A percentile compares a stretch with the other conserved stretches of the same genome.
Evolutionary conservation across 2,888 invertebrate species (phyloP).

Genomic region (Ectemnius cavifrons): DNA sequence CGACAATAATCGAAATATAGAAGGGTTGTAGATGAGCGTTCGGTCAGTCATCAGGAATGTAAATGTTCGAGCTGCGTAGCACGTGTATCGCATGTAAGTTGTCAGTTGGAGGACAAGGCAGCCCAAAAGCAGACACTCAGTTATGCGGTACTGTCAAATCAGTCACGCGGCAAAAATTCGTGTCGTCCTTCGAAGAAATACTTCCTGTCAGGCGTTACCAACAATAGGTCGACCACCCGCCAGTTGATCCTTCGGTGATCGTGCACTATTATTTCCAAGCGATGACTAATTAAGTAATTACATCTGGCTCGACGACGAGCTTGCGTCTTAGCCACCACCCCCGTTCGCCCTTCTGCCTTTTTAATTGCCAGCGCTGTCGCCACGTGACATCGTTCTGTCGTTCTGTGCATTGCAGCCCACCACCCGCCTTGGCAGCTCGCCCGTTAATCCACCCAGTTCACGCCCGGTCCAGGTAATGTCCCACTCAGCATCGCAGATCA

Average conservation of each 20-base stretch:
- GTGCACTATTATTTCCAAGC: slow-evolving; percentile 42
- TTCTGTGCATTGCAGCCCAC: slow-evolving; percentile 73
- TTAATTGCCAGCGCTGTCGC: slow-evolving; percentile 57
- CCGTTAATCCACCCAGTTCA: slow-evolving; percentile 73
- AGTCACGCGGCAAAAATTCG: slow-evolving; percentile 32
- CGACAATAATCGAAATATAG: no score
- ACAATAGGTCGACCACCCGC: slow-evolving; percentile 23
- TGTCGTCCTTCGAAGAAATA: slow-evolving; percentile 42
- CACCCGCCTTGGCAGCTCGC: slow-evolving; percentile 73
- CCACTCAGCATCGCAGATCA: slow-evolving; percentile 59
- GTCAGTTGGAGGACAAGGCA: no score
- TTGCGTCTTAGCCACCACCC: slow-evolving; percentile 33
- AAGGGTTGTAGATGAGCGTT: no score
- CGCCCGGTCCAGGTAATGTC: slow-evolving; percentile 76
- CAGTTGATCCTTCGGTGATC: slow-evolving; percentile 15
- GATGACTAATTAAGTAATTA: slow-evolving; percentile 50
- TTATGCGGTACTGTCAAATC: slow-evolving; percentile 7
- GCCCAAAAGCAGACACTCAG: neutral
- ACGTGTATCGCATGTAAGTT: neutral
- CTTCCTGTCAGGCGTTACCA: slow-evolving; percentile 23
- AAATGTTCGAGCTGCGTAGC: no score
- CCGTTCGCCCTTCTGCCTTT: slow-evolving; percentile 27
- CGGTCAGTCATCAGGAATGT: no score
- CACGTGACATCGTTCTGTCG: slow-evolving; percentile 72
- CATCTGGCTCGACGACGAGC: slow-evolving; percentile 43